A percentile compares a stretch with the other conserved stretches of the same genome.
phyloP scores from a whole-genome alignment of 2,888 invertebrate species.

The Parasteatoda lunata region DNA sequence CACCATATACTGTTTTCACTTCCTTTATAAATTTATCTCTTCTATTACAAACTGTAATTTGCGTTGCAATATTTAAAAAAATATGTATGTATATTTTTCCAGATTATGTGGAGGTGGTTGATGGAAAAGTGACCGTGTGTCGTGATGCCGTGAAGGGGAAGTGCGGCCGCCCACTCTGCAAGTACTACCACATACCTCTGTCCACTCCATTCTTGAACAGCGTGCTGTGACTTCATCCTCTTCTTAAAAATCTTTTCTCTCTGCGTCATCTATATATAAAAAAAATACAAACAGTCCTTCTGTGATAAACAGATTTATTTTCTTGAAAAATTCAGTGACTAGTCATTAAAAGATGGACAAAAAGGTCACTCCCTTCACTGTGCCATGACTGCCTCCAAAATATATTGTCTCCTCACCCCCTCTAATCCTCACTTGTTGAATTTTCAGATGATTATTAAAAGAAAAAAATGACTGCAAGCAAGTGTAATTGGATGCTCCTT shows the following conservation, averaged over 20 bases:
- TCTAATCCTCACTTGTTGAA: slow-evolving; percentile 45
- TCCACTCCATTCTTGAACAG: slow-evolving; percentile 63
- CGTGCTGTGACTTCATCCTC: slow-evolving; percentile 47
- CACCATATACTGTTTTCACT: too few species aligned
- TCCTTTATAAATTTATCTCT: too few species aligned
- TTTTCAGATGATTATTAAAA: slow-evolving; percentile 41
- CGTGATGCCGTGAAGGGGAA: slow-evolving; percentile 95
- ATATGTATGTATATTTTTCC: slow-evolving; percentile 72
- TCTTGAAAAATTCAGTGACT: slow-evolving; percentile 61
- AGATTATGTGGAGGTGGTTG: slow-evolving; percentile 97
- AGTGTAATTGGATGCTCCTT: too few species aligned
- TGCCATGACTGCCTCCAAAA: slow-evolving; percentile 37
- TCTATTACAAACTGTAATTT: too few species aligned
- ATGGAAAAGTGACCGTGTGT: slow-evolving; percentile 95
- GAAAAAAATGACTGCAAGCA: too few species aligned
- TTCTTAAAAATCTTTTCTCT: too few species aligned
- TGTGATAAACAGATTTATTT: slow-evolving; percentile 69
- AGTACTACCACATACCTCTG: slow-evolving; percentile 95
- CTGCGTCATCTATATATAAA: too few species aligned
- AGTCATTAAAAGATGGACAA: slow-evolving; percentile 53
- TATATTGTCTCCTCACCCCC: slow-evolving; percentile 8
- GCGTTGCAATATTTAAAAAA: too few species aligned
- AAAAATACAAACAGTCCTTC: slow-evolving; percentile 30
- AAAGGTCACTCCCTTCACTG: slow-evolving; percentile 24
- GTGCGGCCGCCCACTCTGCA: slow-evolving; percentile 94